Percentiles rank a stretch among this genome's conserved stretches.
phyloP scores from a whole-genome alignment of 2,797 vertebrate genomes.

The Zalophus californianus region DNA sequence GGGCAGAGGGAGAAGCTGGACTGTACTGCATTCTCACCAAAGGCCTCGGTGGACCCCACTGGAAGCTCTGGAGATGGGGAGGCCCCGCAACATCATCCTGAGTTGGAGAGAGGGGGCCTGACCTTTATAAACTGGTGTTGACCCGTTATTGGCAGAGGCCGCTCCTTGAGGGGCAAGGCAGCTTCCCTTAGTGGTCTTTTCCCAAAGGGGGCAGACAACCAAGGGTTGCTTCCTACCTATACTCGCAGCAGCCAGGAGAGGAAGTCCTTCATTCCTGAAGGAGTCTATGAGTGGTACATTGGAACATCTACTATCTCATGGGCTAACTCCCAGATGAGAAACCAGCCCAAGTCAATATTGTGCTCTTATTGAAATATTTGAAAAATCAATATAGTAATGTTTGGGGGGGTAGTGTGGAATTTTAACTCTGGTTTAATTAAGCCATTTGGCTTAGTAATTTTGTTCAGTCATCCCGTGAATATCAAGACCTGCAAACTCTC shows the following conservation, averaged over 20 bases:
- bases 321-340: not conserved
- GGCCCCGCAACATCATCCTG: not conserved
- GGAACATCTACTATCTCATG: not conserved
- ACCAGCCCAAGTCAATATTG: not conserved
- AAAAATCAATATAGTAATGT: not conserved
- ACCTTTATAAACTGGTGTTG: not conserved
- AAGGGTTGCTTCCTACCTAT: not conserved
- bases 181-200: not conserved
- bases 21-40: not conserved
- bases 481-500: not conserved
- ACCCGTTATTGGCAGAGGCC: not conserved
- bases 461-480: not conserved
- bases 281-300: not conserved
- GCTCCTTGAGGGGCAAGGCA: not conserved
- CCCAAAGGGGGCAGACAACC: not conserved
- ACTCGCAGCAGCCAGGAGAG: not conserved
- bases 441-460: not conserved
- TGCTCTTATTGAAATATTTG: not conserved
- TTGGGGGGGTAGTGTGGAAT: not conserved
- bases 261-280: not conserved
- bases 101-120: not conserved
- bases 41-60: not conserved
- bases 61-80: not conserved
- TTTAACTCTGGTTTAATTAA: conserved; percentile 44
- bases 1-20: not conserved